These are phyloP conservation scores for Dolichotis patagonum DNA, from an alignment of 2,113 vertebrate species.

Conservation along the genomic window DNA sequence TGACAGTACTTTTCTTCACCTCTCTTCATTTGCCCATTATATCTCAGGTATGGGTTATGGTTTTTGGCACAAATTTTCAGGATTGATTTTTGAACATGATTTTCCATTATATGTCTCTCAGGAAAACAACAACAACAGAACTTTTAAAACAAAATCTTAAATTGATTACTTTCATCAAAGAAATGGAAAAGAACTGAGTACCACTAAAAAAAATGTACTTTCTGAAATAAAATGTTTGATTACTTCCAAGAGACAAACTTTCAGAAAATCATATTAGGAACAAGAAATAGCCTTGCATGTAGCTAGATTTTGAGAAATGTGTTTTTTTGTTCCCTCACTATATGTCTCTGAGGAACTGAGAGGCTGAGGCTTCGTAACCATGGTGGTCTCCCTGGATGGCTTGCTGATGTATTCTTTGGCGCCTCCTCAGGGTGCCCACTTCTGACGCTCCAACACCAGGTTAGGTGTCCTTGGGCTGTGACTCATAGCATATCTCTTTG, in stretches of 20 bases:
- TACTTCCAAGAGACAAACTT: background rate
- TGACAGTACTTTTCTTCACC: background rate
- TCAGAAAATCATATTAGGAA: background rate
- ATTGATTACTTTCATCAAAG: slow-evolving; percentile 44
- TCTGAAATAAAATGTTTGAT: slow-evolving; percentile 5
- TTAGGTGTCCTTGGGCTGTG: background rate
- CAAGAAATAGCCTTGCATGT: background rate
- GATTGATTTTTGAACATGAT: background rate
- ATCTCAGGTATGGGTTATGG: background rate
- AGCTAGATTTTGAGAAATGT: background rate
- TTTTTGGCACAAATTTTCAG: background rate
- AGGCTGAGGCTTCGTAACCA: background rate
- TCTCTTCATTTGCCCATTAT: background rate
- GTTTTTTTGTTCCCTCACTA: background rate
- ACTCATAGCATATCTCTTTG: background rate
- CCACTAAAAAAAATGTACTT: background rate
- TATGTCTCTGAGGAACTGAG: background rate
- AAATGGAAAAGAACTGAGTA: background rate
- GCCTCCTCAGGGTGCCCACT: background rate
- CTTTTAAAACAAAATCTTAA: background rate
- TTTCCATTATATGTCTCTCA: background rate
- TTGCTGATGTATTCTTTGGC: background rate
- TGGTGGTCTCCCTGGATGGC: background rate
- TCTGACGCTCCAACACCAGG: background rate
- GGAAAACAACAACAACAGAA: background rate